Percentiles rank a stretch among this genome's conserved stretches.
Evolutionary conservation across 2,888 invertebrate species (phyloP).

Genomic region (Philopedon plagiatum): DNA sequence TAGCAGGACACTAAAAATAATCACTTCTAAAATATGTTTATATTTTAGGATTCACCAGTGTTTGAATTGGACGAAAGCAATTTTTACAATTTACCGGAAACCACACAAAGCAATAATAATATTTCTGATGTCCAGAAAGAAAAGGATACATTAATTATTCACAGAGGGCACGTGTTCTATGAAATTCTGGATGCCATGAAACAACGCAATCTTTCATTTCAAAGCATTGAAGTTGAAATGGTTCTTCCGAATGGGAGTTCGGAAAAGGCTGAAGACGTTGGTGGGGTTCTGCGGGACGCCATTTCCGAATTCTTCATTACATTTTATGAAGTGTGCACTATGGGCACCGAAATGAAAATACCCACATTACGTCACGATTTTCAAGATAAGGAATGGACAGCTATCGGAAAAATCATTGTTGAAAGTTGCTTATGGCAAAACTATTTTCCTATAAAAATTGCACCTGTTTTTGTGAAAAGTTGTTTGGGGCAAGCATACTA

Average conservation of each 20-base stretch:
- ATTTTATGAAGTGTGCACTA: constrained; percentile 45
- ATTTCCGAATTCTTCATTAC: constrained; percentile 39
- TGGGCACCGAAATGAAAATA: constrained; percentile 37
- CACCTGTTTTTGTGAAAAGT: constrained; percentile 39
- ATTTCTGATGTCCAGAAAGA: constrained; percentile 8
- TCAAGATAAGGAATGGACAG: constrained; percentile 33
- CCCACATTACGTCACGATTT: constrained; percentile 43
- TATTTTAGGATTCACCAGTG: not conserved
- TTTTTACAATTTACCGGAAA: constrained; percentile 18
- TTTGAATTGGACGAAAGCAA: constrained; percentile 15
- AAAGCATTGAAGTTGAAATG: constrained; percentile 42
- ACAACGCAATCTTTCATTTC: not conserved
- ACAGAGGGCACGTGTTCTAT: constrained; percentile 34
- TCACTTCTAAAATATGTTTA: not conserved
- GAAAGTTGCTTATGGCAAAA: constrained; percentile 30
- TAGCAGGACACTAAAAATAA: too few species aligned
- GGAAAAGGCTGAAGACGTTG: too few species aligned
- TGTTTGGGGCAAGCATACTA: constrained; percentile 27
- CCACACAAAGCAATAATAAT: constrained; percentile 15
- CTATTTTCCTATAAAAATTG: constrained; percentile 45
- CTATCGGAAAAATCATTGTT: constrained; percentile 34
- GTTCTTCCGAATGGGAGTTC: too few species aligned
- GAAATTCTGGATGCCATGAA: constrained; percentile 32
- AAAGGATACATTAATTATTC: constrained; percentile 24
- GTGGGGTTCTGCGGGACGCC: constrained; percentile 39